Evolutionary conservation across 2,113 vertebrate species (phyloP).

Genomic region (Poecilia latipinna): DNA sequence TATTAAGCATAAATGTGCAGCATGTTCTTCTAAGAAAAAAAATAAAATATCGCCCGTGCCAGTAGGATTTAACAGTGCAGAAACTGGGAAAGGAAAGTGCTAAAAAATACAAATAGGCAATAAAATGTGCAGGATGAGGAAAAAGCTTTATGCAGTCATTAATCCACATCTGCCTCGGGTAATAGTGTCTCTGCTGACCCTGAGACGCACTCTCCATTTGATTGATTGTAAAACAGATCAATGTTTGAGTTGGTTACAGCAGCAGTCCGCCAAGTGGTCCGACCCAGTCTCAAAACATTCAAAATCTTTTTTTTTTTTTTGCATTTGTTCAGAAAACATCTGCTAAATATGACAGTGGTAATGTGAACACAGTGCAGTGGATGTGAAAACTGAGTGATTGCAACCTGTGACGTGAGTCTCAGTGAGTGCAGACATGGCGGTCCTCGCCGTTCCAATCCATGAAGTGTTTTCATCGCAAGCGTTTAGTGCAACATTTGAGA

Average conservation of each 20-base stretch:
- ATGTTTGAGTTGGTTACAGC: constrained; percentile 45
- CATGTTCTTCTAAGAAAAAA: not conserved
- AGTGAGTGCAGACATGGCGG: not conserved
- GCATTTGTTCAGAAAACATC: not conserved
- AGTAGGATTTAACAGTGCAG: not conserved
- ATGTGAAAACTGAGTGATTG: not conserved
- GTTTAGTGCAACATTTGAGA: not conserved
- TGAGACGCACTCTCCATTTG: constrained; percentile 41
- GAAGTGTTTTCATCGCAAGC: not conserved
- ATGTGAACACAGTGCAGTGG: not conserved
- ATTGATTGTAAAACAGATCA: constrained; percentile 57
- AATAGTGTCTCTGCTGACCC: constrained; percentile 55
- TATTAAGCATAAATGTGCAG: constrained; percentile 18
- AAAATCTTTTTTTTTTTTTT: not conserved
- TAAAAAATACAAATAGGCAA: constrained; percentile 10
- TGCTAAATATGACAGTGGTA: not conserved
- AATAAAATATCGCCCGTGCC: not conserved
- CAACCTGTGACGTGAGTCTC: not conserved
- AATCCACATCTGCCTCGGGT: constrained; percentile 49
- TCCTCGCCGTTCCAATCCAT: not conserved
- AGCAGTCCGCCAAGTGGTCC: constrained; percentile 18
- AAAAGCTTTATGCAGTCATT: constrained; percentile 33
- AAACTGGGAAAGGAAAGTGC: not conserved
- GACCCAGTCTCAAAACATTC: constrained; percentile 1
- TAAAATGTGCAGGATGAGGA: constrained; percentile 28